phyloP scores from a whole-genome alignment of 2,797 vertebrate species.

The Melanogrammus aeglefinus region DNA sequence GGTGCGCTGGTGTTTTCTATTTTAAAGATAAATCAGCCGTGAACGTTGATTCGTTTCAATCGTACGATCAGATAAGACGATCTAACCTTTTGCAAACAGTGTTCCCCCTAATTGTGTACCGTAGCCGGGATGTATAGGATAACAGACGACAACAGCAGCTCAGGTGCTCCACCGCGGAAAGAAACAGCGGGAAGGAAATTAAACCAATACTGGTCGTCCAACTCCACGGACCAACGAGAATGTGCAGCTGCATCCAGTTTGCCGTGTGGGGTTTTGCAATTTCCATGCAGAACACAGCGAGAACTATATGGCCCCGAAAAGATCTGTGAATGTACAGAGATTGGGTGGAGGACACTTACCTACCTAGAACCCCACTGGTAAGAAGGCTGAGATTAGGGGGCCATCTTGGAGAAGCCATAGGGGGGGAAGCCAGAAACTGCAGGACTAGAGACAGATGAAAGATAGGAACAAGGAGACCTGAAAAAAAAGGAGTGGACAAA shows the following conservation, averaged over 20 bases:
- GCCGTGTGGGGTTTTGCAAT: constrained; percentile 32
- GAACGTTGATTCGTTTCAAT: constrained; percentile 47
- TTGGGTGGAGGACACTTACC: constrained; percentile 51
- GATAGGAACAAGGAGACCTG: constrained; percentile 55
- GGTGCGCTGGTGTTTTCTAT: constrained; percentile 40
- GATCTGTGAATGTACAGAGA: constrained; percentile 36
- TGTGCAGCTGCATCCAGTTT: constrained; percentile 39
- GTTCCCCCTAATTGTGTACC: constrained; percentile 41
- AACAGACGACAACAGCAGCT: constrained; percentile 37
- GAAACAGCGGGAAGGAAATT: constrained; percentile 25
- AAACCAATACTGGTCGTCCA: constrained; percentile 20
- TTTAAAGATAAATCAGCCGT: constrained; percentile 18
- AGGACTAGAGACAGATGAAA: constrained; percentile 64
- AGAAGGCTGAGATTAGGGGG: constrained; percentile 62
- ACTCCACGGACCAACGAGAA: constrained; percentile 9
- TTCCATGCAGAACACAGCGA: constrained; percentile 24
- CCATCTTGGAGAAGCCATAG: constrained; percentile 60
- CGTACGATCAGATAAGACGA: constrained; percentile 35
- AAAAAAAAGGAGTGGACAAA: constrained; percentile 42
- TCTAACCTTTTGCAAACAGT: constrained; percentile 51
- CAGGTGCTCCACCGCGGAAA: constrained; percentile 31
- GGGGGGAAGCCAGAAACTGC: constrained; percentile 66
- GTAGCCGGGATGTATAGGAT: constrained; percentile 35
- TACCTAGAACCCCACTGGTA: constrained; percentile 55
- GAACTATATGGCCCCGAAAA: constrained; percentile 34